Conservation (phyloP, 2,888 invertebrate species). For the Pemphredon lugubris region DNA sequence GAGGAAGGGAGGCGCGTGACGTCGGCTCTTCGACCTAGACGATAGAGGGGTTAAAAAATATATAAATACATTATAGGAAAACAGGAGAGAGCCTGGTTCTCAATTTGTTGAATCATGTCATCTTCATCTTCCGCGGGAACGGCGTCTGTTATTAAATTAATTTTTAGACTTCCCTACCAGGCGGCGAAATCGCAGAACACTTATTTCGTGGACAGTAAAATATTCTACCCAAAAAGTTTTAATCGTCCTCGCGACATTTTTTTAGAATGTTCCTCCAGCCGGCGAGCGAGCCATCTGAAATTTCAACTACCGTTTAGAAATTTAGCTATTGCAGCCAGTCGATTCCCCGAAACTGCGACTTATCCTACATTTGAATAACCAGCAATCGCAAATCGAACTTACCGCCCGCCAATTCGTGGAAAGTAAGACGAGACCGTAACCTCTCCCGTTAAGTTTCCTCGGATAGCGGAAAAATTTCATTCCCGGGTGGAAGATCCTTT, state of each 20-base stretch:
- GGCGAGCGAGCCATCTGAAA: too few species aligned
- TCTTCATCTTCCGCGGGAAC: conserved; percentile 40
- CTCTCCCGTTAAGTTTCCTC: conserved; percentile 64
- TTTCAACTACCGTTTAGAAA: too few species aligned
- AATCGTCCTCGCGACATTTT: conserved; percentile 4
- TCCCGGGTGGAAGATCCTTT: conserved; percentile 66
- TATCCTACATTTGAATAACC: too few species aligned
- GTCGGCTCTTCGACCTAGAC: conserved; percentile 38
- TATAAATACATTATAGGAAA: conserved; percentile 31
- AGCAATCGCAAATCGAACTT: too few species aligned
- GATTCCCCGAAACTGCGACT: too few species aligned
- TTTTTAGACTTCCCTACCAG: conserved; percentile 30
- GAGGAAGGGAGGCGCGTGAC: conserved; percentile 37
- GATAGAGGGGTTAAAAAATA: conserved; percentile 13
- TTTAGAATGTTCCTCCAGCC: too few species aligned
- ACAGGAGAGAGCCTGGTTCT: conserved; percentile 29
- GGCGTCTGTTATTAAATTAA: conserved; percentile 47
- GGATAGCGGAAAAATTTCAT: conserved; percentile 70
- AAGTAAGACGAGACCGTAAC: conserved; percentile 58
- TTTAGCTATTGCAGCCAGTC: too few species aligned
- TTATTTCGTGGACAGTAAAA: conserved; percentile 21
- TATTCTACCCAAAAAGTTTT: conserved; percentile 31
- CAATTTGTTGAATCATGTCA: conserved; percentile 60
- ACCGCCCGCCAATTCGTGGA: too few species aligned
- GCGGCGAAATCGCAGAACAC: conserved; percentile 28